Conservation (phyloP, 1,140 invertebrate genomes). For the Conus ventricosus region DNA sequence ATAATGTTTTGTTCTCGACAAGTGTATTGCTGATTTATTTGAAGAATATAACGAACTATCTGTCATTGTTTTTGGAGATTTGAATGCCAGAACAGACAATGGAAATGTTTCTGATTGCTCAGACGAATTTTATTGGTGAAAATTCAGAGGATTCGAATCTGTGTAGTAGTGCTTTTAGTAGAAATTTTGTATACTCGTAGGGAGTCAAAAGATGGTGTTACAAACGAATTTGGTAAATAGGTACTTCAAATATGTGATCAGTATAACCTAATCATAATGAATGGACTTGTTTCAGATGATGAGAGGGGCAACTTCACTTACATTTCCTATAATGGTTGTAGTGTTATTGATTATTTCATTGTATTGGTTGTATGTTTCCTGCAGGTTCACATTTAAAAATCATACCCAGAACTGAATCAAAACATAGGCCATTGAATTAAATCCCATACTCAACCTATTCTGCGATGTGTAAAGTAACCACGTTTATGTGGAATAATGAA, state of each 20-base stretch:
- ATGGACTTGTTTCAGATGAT: not conserved
- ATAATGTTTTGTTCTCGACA: not conserved
- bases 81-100: not conserved
- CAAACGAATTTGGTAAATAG: not conserved
- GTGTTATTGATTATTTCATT: not conserved
- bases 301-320: not conserved
- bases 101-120: not conserved
- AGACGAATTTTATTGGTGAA: not conserved
- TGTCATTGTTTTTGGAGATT: not conserved
- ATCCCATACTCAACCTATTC: not conserved
- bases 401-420: not conserved
- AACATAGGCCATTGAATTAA: not conserved
- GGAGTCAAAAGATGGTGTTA: not conserved
- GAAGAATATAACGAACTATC: not conserved
- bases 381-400: not conserved
- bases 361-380: not conserved
- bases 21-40: not conserved
- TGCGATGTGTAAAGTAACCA: not conserved
- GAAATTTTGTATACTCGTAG: not conserved
- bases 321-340: not conserved
- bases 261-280: not conserved
- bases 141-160: not conserved
- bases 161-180: too few species aligned
- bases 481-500: not conserved
- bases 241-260: not conserved